Conservation (phyloP, 64 coral and sea anemone species). For the Orbicella faveolata region DNA sequence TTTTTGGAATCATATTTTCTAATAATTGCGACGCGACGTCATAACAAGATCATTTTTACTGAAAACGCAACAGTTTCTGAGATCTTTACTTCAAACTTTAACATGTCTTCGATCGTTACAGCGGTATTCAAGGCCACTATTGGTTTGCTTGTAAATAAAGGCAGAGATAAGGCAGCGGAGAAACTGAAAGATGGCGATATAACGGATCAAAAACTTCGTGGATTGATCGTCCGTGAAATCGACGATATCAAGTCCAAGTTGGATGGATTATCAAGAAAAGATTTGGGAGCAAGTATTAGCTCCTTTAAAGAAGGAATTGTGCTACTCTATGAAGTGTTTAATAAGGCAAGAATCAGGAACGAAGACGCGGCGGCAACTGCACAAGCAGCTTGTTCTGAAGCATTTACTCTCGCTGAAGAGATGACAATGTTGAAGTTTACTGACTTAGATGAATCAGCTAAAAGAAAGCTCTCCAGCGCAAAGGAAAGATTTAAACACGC, state of each 20-base stretch:
- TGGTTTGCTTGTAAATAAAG: slow-evolving; percentile 17
- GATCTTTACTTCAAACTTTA: too few relatives aligned
- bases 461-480: too few relatives aligned
- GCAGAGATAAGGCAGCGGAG: slow-evolving; percentile 2
- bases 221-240: slow-evolving; percentile 21
- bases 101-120: not conserved
- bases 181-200: slow-evolving; percentile 33
- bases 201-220: slow-evolving; percentile 25
- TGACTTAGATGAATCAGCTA: not conserved
- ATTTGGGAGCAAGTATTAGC: slow-evolving; percentile 15
- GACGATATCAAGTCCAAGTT: slow-evolving; percentile 57
- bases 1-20: too few relatives aligned
- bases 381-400: not conserved
- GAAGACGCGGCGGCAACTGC: slow-evolving; percentile 6
- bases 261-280: not conserved
- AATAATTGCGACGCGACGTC: not conserved
- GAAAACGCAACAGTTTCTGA: not conserved
- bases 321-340: too few relatives aligned
- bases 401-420: not conserved
- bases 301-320: slow-evolving; percentile 42
- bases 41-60: not conserved
- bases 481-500: too few relatives aligned
- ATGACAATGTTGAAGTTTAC: not conserved
- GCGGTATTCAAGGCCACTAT: slow-evolving; percentile 14
- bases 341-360: too few relatives aligned